Percentiles rank a stretch among this genome's conserved stretches.
phyloP scores from a whole-genome alignment of 2,113 vertebrate species.

The Amphiprion ocellaris region DNA sequence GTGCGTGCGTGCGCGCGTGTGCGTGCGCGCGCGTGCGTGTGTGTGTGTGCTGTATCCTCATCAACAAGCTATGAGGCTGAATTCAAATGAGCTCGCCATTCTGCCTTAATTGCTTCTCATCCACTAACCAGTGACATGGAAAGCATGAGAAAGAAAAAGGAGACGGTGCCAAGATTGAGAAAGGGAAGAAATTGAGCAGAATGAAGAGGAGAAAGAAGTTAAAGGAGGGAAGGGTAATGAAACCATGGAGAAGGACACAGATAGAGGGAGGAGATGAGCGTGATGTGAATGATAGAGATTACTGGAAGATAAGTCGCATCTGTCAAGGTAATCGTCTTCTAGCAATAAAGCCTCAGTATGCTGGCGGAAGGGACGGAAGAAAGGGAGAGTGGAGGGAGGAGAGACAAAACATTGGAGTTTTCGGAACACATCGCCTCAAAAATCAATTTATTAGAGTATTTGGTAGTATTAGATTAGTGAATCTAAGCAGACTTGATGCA shows the following conservation, averaged over 20 bases:
- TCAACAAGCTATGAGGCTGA: neutral
- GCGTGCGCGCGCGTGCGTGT: neutral
- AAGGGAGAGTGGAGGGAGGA: neutral
- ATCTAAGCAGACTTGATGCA: neutral
- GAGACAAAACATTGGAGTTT: neutral
- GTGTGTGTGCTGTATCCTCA: slow-evolving; percentile 1
- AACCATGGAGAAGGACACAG: slow-evolving; percentile 38
- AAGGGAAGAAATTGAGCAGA: slow-evolving; percentile 49
- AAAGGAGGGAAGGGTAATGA: slow-evolving; percentile 49
- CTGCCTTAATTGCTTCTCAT: slow-evolving; percentile 53
- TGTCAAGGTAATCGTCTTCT: slow-evolving; percentile 67
- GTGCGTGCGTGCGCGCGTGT: neutral
- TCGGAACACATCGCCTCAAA: neutral
- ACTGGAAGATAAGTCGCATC: slow-evolving; percentile 65
- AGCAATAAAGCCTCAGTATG: slow-evolving; percentile 60
- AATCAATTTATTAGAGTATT: neutral
- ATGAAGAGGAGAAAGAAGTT: slow-evolving; percentile 26
- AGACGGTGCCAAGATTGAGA: slow-evolving; percentile 4
- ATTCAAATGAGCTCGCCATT: slow-evolving; percentile 50
- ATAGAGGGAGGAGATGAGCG: slow-evolving; percentile 54
- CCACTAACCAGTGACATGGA: slow-evolving; percentile 37
- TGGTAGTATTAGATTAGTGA: neutral
- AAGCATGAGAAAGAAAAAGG: slow-evolving; percentile 18
- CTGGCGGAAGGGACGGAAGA: slow-evolving; percentile 2
- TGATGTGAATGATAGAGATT: slow-evolving; percentile 64